Evolutionary conservation across 2,113 vertebrate species (phyloP).

Genomic region (Percopsis transmontana): DNA sequence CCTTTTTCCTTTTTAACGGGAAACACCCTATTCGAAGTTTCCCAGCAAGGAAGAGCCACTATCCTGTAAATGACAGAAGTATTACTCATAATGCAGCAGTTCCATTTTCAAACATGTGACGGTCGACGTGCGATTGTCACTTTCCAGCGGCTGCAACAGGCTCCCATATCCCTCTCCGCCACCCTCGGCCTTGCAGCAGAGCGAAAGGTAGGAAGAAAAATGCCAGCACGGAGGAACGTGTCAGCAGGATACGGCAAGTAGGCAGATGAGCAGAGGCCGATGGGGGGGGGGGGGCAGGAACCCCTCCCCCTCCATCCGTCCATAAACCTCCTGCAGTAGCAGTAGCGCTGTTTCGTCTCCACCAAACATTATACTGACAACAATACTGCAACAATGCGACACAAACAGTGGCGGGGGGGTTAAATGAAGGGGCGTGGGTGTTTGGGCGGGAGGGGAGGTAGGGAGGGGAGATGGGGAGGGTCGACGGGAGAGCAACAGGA

Average conservation of each 20-base stretch:
- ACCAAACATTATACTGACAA: conserved; percentile 45
- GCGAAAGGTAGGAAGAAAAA: conserved; percentile 30
- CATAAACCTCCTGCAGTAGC: background rate
- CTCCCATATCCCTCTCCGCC: conserved; percentile 23
- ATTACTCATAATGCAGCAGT: conserved; percentile 15
- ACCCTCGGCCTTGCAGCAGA: background rate
- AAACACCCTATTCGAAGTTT: conserved; percentile 16
- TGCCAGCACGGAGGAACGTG: conserved; percentile 20
- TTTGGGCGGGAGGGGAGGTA: background rate
- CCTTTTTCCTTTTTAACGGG: conserved; percentile 1
- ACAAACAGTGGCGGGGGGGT: conserved; percentile 48
- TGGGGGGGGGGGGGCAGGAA: conserved; percentile 39
- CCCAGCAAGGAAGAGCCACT: background rate
- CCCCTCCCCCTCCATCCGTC: background rate
- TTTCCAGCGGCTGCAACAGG: conserved; percentile 24
- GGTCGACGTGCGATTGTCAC: background rate
- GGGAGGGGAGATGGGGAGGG: background rate
- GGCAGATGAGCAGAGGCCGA: conserved; percentile 48
- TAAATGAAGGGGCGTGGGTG: too few relatives aligned
- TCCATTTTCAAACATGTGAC: conserved; percentile 2
- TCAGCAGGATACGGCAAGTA: conserved; percentile 12
- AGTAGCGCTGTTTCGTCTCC: conserved; percentile 50
- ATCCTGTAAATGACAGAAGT: background rate
- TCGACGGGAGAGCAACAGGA: conserved; percentile 56
- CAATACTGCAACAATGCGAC: conserved; percentile 50